These are phyloP conservation scores for Onthophagus sagittarius DNA, from an alignment of 2,888 invertebrate genomes.

Conservation along the genomic window DNA sequence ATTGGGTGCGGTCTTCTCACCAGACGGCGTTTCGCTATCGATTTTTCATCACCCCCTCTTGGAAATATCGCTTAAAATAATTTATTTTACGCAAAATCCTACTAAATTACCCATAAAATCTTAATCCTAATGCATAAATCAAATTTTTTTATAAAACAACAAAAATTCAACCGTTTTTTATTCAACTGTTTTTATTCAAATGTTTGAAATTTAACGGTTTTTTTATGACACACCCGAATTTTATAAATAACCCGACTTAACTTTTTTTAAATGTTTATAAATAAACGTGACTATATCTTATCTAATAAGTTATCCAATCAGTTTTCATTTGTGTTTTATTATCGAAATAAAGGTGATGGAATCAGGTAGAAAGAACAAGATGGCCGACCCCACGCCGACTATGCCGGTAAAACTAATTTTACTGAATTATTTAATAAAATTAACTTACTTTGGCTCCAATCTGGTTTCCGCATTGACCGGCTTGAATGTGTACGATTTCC, in stretches of 20 bases:
- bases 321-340: too few relatives aligned
- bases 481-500: slow-evolving; percentile 86
- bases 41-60: not conserved
- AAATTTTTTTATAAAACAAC: not conserved
- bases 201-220: not conserved
- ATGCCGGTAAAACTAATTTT: not conserved
- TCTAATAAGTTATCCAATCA: too few relatives aligned
- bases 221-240: not conserved
- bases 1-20: not conserved
- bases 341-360: too few relatives aligned
- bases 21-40: not conserved
- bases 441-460: slow-evolving; percentile 78
- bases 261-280: too few relatives aligned
- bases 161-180: not conserved
- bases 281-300: too few relatives aligned
- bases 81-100: too few relatives aligned
- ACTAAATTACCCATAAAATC: too few relatives aligned
- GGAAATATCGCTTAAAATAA: too few relatives aligned
- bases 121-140: too few relatives aligned
- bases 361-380: slow-evolving; percentile 7
- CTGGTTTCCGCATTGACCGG: slow-evolving; percentile 68
- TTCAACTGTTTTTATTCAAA: not conserved
- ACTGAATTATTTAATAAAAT: slow-evolving; percentile 2
- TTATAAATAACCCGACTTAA: not conserved
- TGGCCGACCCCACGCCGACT: slow-evolving; percentile 14